A percentile compares a stretch with the other conserved stretches of the same genome.
phyloP scores from a whole-genome alignment of 2,888 invertebrate genomes.

The Alcis repandata region DNA sequence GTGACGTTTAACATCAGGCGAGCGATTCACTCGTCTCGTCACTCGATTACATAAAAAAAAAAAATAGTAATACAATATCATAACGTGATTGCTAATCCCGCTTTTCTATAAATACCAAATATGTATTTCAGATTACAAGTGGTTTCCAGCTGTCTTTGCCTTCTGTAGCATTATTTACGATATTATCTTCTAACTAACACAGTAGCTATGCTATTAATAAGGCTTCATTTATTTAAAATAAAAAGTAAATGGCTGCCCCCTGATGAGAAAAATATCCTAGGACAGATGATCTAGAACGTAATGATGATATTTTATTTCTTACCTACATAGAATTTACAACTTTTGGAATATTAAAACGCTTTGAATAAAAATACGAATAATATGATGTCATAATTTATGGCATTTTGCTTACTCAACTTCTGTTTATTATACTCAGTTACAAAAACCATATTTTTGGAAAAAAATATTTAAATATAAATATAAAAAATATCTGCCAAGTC shows the following conservation, averaged over 20 bases:
- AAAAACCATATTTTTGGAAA: too few species aligned
- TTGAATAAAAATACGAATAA: too few species aligned
- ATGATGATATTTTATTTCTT: neutral
- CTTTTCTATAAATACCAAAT: constrained; percentile 8
- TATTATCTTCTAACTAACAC: constrained; percentile 9
- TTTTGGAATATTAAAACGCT: too few species aligned
- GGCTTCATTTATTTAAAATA: constrained; percentile 17
- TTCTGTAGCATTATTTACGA: constrained; percentile 20
- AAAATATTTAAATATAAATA: too few species aligned
- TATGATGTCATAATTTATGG: too few species aligned
- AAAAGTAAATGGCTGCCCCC: constrained; percentile 3
- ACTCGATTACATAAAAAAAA: too few species aligned
- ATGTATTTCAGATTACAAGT: neutral
- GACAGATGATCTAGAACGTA: constrained; percentile 7
- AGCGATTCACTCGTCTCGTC: too few species aligned
- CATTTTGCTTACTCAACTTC: too few species aligned
- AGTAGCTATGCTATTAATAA: constrained; percentile 27
- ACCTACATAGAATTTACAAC: neutral
- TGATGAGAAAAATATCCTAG: constrained; percentile 5
- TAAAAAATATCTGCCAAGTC: too few species aligned
- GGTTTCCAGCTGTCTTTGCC: constrained; percentile 24
- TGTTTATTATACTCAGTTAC: too few species aligned
- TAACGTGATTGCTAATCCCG: constrained; percentile 2
- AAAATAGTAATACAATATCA: neutral
- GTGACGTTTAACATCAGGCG: too few species aligned